Conservation (phyloP, 2,888 invertebrate genomes). For the Aporophyla nigra region DNA sequence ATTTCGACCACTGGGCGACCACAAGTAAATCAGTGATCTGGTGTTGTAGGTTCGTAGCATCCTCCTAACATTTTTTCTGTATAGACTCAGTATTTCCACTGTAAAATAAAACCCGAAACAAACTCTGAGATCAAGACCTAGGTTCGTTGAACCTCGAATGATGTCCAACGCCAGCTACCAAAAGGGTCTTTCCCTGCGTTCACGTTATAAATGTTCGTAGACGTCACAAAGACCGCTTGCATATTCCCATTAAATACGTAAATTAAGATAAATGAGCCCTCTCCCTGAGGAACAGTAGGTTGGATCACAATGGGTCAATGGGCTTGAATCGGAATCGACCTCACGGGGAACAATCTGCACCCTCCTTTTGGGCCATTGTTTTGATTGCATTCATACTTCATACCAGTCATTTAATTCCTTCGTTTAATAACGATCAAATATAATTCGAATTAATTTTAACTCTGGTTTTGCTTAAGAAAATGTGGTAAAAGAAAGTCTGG, state of each 20-base stretch:
- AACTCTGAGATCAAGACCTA: too few relatives aligned
- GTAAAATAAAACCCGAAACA: not conserved
- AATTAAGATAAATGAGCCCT: conserved; percentile 51
- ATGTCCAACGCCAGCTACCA: not conserved
- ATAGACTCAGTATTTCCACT: not conserved
- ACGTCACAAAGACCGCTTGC: conserved; percentile 17
- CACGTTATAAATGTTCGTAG: not conserved
- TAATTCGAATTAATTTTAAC: conserved; percentile 16
- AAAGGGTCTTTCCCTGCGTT: too few relatives aligned
- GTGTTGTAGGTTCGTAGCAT: not conserved
- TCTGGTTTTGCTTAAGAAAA: not conserved
- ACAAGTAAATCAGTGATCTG: not conserved
- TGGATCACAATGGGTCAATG: conserved; percentile 52
- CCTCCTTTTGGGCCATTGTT: conserved; percentile 43
- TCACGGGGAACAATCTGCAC: conserved; percentile 38
- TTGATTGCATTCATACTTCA: conserved; percentile 47
- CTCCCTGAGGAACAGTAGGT: conserved; percentile 30
- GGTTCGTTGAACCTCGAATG: not conserved
- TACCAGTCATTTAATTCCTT: conserved; percentile 20
- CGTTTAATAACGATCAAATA: conserved; percentile 28
- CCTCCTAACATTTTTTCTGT: not conserved
- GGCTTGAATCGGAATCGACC: conserved; percentile 35
- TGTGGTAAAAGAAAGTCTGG: not conserved
- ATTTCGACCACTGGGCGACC: too few relatives aligned
- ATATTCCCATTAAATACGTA: conserved; percentile 40